These are phyloP conservation scores for Cenopis cana DNA, from an alignment of 2,888 invertebrate genomes.

Conservation along the genomic window DNA sequence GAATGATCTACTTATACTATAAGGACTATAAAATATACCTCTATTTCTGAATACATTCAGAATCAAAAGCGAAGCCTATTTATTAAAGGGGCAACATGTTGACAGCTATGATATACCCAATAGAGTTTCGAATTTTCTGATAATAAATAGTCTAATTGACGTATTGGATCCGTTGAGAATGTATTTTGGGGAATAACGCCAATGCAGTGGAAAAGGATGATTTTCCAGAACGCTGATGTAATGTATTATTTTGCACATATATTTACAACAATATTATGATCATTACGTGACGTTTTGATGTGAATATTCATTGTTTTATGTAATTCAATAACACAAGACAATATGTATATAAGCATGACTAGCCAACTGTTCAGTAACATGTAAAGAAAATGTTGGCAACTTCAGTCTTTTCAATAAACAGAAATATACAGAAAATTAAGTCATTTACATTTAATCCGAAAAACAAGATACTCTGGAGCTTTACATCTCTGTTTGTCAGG, in stretches of 20 bases:
- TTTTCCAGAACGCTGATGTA: neutral
- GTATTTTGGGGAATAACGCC: neutral
- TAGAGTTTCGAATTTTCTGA: slow-evolving; percentile 9
- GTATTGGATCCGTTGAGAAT: slow-evolving; percentile 13
- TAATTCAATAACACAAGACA: no score
- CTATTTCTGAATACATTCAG: neutral
- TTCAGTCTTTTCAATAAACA: no score
- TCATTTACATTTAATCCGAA: no score
- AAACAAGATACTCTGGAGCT: no score
- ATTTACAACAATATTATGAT: neutral
- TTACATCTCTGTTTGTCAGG: no score
- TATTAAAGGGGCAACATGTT: neutral
- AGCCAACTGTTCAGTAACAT: no score
- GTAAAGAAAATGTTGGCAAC: no score
- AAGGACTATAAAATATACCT: no score
- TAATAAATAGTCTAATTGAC: slow-evolving; percentile 34
- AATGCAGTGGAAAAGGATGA: neutral
- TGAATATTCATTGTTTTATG: neutral
- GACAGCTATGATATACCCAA: slow-evolving; percentile 28
- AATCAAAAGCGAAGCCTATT: slow-evolving; percentile 1
- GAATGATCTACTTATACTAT: no score
- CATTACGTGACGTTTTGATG: neutral
- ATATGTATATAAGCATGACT: no score
- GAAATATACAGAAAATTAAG: no score
- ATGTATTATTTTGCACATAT: neutral